Base-by-base conservation (phyloP, 2,113 vertebrate species). In the Athene cunicularia region DNA sequence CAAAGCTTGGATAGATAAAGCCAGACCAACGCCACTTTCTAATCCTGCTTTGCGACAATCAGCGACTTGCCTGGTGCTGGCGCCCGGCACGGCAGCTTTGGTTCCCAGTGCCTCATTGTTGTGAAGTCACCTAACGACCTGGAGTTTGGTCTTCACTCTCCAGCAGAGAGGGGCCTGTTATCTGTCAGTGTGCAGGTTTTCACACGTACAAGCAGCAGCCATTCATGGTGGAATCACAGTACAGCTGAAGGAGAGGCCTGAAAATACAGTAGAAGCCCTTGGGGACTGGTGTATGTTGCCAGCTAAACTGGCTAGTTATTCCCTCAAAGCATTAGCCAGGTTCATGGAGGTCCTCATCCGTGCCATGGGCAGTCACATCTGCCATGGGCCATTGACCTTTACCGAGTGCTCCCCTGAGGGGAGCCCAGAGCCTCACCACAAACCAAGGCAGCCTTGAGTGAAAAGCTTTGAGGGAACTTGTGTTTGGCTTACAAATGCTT, bases 311-410 rank as follows among this genome's bases (percentile, higher is more conserved):
- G 23, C 50, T 67, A 6, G 20, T 79, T 90, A 13, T 30, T 93
- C 43, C 39, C 80, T 77, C 41, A 2, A 53, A 26, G 8, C 17
- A 3, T 47, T 35, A 85, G 55, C 64, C 45, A 33, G 28, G 63
- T 26, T 88, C 70, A 26, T 0, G 0, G 17, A 8, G 53, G 45
- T 74, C 41, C 56, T 79, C 8, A 0, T 6, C 2, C 14, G 23
- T 2, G 1, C 76, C 18, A 3, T 8, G 2, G 13, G 30, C 39
- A 41, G 67, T 27, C 21, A 0, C 28, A n/a, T 6, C 56, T 53
- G 67, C 73, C 14, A 1, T 3, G 21, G 47, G 53, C 64, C 4
- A 4, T 77, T 66, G 70, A 17, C 71, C 55, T 76, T 27, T 45
- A 17, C 53, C 32, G 59, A 52, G 47, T 9, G 15, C 27, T 79